Conservation (phyloP, 2,113 vertebrate species). For the Paralichthys olivaceus region DNA sequence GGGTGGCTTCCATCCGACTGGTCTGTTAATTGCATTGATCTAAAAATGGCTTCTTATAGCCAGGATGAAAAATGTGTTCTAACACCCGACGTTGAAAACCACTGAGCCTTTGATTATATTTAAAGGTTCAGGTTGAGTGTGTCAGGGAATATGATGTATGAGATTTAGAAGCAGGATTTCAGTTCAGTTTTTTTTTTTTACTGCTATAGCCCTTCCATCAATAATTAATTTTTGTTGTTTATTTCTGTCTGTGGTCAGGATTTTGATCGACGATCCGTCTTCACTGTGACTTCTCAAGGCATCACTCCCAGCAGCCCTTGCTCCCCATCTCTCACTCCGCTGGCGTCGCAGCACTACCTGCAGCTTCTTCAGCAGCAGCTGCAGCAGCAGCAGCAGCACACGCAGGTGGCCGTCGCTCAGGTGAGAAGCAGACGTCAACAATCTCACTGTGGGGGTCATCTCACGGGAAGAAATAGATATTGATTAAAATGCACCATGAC, state of each 20-base stretch:
- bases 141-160: background rate
- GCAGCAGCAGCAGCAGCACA: slow-evolving; percentile 90
- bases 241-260: slow-evolving; percentile 75
- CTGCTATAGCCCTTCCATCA: background rate
- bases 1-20: background rate
- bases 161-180: background rate
- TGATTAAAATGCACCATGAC: background rate
- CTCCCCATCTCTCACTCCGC: slow-evolving; percentile 81
- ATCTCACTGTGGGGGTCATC: too few relatives aligned
- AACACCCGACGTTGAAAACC: too few relatives aligned
- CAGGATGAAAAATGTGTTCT: too few relatives aligned
- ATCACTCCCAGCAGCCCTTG: slow-evolving; percentile 79
- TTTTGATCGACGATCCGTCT: slow-evolving; percentile 74
- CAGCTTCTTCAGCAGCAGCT: slow-evolving; percentile 90
- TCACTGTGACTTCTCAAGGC: slow-evolving; percentile 70
- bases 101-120: too few relatives aligned
- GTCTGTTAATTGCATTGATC: slow-evolving; percentile 18
- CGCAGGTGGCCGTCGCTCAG: slow-evolving; percentile 91
- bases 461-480: too few relatives aligned
- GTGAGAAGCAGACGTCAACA: slow-evolving; percentile 59
- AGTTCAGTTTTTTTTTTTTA: background rate
- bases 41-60: background rate
- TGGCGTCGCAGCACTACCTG: slow-evolving; percentile 86
- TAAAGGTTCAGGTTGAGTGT: background rate
- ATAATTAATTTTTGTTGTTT: background rate